Percentiles rank a stretch among this genome's conserved stretches.
Conservation (phyloP, 2,888 invertebrate genomes). For the Malacosoma neustria region DNA sequence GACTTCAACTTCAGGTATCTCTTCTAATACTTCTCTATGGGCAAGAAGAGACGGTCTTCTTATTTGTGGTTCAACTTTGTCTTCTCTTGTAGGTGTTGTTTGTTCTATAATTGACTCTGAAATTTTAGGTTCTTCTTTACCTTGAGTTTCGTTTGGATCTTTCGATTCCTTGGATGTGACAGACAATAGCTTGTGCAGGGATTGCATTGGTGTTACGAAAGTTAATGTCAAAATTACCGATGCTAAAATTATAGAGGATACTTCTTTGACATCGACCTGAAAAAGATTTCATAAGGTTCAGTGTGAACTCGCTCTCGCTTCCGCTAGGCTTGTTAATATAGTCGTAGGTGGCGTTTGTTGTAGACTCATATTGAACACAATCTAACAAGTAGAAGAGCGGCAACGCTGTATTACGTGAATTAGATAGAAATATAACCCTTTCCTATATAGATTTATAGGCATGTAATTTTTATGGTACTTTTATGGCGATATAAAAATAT, state of each 20-base stretch:
- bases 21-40: conserved; percentile 60
- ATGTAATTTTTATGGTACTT: too few relatives aligned
- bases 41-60: conserved; percentile 44
- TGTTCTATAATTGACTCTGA: conserved; percentile 14
- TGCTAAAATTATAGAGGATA: conserved; percentile 60
- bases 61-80: conserved; percentile 26
- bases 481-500: too few relatives aligned
- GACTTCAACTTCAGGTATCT: conserved; percentile 59
- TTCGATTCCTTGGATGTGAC: conserved; percentile 24
- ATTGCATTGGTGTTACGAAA: conserved; percentile 80
- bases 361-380: too few relatives aligned
- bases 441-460: too few relatives aligned
- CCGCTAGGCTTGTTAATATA: too few relatives aligned
- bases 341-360: too few relatives aligned
- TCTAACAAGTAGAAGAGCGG: too few relatives aligned
- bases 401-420: too few relatives aligned
- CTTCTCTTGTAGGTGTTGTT: conserved; percentile 20
- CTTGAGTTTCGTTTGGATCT: conserved; percentile 10
- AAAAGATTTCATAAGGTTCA: too few relatives aligned
- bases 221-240: conserved; percentile 75
- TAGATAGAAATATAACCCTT: too few relatives aligned
- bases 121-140: conserved; percentile 13
- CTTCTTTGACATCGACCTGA: conserved; percentile 75
- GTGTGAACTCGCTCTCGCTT: too few relatives aligned
- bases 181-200: conserved; percentile 42